Evolutionary conservation across 1,140 invertebrate species (phyloP).

Genomic region (Monochamus saltuarius): DNA sequence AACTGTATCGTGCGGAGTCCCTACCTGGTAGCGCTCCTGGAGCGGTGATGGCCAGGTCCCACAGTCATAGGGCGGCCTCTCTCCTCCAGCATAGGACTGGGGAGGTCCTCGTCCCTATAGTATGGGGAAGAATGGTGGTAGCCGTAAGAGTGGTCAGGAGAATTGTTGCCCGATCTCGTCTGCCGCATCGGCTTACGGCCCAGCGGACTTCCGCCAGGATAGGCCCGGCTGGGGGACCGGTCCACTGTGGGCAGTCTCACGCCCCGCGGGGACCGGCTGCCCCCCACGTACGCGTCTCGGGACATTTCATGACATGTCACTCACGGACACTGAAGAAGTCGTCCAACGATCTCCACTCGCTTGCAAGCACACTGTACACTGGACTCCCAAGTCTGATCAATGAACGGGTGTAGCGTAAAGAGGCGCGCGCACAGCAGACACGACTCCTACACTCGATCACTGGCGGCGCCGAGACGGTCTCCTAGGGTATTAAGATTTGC

Average conservation of each 20-base stretch:
- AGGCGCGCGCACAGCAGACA: constrained; percentile 42
- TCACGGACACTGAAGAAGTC: constrained; percentile 55
- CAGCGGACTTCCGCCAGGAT: constrained; percentile 62
- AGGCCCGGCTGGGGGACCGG: constrained; percentile 76
- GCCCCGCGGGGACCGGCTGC: constrained; percentile 63
- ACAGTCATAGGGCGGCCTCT: constrained; percentile 64
- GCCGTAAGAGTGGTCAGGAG: constrained; percentile 59
- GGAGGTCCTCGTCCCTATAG: constrained; percentile 72
- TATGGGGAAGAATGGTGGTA: constrained; percentile 53
- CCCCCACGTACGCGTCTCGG: constrained; percentile 70
- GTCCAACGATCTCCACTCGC: constrained; percentile 51
- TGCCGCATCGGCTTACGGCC: constrained; percentile 54
- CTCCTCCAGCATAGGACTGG: constrained; percentile 69
- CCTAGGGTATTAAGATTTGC: no score
- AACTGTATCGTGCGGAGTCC: background rate
- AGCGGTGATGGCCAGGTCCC: constrained; percentile 60
- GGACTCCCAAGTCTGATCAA: constrained; percentile 53
- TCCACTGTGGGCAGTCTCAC: constrained; percentile 78
- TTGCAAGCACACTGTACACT: constrained; percentile 51
- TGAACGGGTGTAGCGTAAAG: constrained; percentile 53
- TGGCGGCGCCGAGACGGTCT: constrained; percentile 6
- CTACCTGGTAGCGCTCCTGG: constrained; percentile 60
- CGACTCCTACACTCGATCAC: constrained; percentile 28
- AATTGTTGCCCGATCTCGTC: constrained; percentile 61
- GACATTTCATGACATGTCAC: constrained; percentile 62